Percentiles rank a stretch among this genome's conserved stretches.
Conservation (phyloP, 2,888 invertebrate species). For the Antitype chi region DNA sequence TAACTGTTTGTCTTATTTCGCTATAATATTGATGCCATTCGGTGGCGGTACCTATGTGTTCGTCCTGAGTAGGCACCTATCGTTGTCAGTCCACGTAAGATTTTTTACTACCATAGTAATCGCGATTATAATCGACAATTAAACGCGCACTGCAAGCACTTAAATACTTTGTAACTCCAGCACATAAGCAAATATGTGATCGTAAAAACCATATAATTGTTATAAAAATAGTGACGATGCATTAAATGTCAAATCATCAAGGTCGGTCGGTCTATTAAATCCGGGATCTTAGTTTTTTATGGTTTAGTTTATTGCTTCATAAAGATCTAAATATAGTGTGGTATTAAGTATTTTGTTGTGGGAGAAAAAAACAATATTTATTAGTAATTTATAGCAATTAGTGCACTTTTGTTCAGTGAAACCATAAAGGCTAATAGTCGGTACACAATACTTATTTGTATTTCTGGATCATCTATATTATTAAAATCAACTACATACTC, state of each 20-base stretch:
- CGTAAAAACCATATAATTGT: conserved; percentile 56
- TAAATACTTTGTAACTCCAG: conserved; percentile 58
- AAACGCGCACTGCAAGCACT: conserved; percentile 45
- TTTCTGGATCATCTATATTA: not conserved
- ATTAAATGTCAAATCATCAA: conserved; percentile 67
- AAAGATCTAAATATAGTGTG: conserved; percentile 41
- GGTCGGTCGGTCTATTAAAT: conserved; percentile 55
- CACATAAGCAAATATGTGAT: conserved; percentile 52
- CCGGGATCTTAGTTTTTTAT: conserved; percentile 57
- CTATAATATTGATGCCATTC: too few relatives aligned
- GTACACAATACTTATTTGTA: not conserved
- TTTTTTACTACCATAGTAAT: conserved; percentile 33
- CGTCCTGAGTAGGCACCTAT: not conserved
- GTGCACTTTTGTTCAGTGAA: not conserved
- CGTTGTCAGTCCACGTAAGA: conserved; percentile 1
- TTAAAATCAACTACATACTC: not conserved
- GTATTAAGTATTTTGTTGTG: conserved; percentile 25
- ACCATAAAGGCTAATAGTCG: not conserved
- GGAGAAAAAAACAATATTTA: conserved; percentile 11
- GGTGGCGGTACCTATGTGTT: too few relatives aligned
- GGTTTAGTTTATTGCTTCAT: conserved; percentile 60
- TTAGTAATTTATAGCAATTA: conserved; percentile 8
- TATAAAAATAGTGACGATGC: conserved; percentile 66
- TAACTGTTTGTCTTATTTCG: too few relatives aligned
- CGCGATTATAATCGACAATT: conserved; percentile 50